Evolutionary conservation across 2,113 vertebrate species (phyloP).

Genomic region (Chauna torquata): DNA sequence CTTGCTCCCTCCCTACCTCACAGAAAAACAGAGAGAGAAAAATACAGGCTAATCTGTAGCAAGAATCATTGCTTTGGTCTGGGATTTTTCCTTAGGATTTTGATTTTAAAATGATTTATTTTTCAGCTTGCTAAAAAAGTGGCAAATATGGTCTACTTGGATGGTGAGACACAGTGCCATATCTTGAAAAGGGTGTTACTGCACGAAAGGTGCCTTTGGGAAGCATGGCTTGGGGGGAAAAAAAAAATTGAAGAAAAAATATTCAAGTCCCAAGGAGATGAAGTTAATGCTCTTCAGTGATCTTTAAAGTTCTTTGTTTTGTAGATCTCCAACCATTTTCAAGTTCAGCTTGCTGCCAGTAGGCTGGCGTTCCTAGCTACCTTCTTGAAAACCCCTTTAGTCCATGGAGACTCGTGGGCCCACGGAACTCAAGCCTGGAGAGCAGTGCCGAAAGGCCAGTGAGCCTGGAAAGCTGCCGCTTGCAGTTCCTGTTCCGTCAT

Average conservation of each 20-base stretch:
- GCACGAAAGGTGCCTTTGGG: background rate
- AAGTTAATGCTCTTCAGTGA: background rate
- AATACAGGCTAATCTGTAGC: background rate
- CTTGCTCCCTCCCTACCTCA: background rate
- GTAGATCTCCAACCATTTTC: background rate
- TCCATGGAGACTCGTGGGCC: background rate
- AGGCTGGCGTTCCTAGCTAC: background rate
- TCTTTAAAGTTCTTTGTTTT: background rate
- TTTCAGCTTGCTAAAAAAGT: background rate
- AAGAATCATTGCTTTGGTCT: background rate
- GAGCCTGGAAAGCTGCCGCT: background rate
- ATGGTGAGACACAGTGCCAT: background rate
- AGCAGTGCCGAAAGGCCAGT: background rate
- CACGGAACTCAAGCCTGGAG: background rate
- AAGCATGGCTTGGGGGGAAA: background rate
- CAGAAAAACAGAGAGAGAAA: background rate
- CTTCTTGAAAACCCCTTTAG: background rate
- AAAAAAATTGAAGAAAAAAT: background rate
- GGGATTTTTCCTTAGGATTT: background rate
- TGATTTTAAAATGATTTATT: background rate
- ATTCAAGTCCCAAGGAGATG: background rate
- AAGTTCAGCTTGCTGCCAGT: background rate
- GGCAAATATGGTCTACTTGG: background rate
- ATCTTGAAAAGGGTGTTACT: background rate
- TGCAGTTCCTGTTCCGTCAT: background rate